Percentiles rank a stretch among this genome's conserved stretches.
phyloP scores from a whole-genome alignment of 2,888 invertebrate genomes.

The Synanthedon tipuliformis region DNA sequence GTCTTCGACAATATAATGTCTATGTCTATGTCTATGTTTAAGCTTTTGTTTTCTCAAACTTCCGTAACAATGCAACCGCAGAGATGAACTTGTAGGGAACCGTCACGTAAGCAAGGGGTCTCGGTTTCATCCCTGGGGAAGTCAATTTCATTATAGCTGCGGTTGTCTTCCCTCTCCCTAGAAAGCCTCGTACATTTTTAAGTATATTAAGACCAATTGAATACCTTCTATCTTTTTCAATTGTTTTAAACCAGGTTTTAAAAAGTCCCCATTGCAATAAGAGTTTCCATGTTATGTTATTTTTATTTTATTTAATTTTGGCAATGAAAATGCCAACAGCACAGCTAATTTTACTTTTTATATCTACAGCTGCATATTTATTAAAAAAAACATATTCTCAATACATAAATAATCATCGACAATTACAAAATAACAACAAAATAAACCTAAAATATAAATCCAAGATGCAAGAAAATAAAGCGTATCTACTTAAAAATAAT shows the following conservation, averaged over 20 bases:
- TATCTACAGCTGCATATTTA: too few relatives aligned
- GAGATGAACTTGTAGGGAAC: slow-evolving; percentile 6
- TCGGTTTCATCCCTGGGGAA: slow-evolving; percentile 42
- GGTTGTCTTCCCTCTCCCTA: slow-evolving; percentile 30
- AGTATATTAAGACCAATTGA: slow-evolving; percentile 58
- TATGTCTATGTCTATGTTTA: background rate
- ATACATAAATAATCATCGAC: too few relatives aligned
- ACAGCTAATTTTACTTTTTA: too few relatives aligned
- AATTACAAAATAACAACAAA: too few relatives aligned
- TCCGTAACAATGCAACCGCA: slow-evolving; percentile 22
- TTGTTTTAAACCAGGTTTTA: slow-evolving; percentile 48
- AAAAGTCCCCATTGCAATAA: background rate
- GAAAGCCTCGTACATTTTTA: slow-evolving; percentile 50
- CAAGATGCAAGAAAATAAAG: too few relatives aligned
- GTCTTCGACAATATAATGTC: background rate
- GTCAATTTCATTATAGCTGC: slow-evolving; percentile 66
- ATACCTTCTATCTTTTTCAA: slow-evolving; percentile 49
- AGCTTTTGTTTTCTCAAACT: slow-evolving; percentile 24
- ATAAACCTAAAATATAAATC: too few relatives aligned
- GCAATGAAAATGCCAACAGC: too few relatives aligned
- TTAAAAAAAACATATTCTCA: too few relatives aligned
- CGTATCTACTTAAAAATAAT: too few relatives aligned
- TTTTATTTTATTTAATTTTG: too few relatives aligned
- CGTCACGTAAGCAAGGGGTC: slow-evolving; percentile 26
- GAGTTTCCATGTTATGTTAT: too few relatives aligned